A percentile compares a stretch with the other conserved stretches of the same genome.
These are phyloP conservation scores for Gavialis gangeticus DNA, from an alignment of 2,113 vertebrate species.

Conservation along the genomic window DNA sequence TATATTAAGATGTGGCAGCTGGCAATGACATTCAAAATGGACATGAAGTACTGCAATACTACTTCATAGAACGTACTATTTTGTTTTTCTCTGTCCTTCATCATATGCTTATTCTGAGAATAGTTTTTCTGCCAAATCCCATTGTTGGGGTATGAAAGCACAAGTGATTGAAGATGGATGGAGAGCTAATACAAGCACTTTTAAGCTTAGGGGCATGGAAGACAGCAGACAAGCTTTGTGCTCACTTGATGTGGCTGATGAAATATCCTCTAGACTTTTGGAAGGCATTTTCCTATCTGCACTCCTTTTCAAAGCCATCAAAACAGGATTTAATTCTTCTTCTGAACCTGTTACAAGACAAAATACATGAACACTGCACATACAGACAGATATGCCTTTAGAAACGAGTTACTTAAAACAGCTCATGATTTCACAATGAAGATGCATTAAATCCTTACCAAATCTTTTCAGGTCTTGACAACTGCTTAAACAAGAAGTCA, in stretches of 20 bases:
- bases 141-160: background rate
- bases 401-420: background rate
- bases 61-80: rapidly evolving
- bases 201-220: constrained; percentile 43
- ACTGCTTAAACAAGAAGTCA: background rate
- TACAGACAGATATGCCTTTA: background rate
- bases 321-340: constrained; percentile 80
- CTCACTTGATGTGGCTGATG: constrained; percentile 89
- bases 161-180: constrained; percentile 36
- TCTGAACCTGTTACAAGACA: constrained; percentile 86
- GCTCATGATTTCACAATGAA: background rate
- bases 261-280: constrained; percentile 91
- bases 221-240: constrained; percentile 68
- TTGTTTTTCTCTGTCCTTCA: background rate
- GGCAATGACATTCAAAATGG: background rate
- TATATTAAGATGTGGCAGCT: background rate
- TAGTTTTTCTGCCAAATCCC: background rate
- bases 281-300: constrained; percentile 85
- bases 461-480: background rate
- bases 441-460: background rate
- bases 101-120: background rate
- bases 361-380: constrained; percentile 82
- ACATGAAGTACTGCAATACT: background rate
- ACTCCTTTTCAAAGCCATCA: constrained; percentile 82
- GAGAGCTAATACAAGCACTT: background rate